Conservation (phyloP, 2,797 vertebrate species). For the Sparidentex hasta region DNA sequence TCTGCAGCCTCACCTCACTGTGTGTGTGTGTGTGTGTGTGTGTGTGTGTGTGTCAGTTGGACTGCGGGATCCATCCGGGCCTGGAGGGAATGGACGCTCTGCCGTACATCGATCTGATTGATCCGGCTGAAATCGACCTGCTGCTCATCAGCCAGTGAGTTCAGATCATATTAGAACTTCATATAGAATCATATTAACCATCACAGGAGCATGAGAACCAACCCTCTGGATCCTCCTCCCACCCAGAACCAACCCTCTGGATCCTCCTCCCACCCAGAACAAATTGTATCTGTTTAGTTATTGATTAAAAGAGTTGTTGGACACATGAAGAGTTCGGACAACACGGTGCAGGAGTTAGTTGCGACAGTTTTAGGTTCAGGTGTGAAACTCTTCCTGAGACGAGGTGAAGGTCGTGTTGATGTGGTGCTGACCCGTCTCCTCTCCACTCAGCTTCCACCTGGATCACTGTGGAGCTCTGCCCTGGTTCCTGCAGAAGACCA, state of each 20-base stretch:
- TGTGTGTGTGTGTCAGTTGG: slow-evolving; percentile 83
- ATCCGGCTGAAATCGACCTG: slow-evolving; percentile 96
- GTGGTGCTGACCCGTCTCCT: neutral
- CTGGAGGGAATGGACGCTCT: slow-evolving; percentile 97
- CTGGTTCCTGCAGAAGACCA: slow-evolving; percentile 98
- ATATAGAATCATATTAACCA: no score
- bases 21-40: neutral
- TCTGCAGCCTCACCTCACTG: neutral
- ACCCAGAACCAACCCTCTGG: no score
- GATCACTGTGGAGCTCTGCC: slow-evolving; percentile 97
- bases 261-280: no score
- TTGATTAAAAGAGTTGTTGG: no score
- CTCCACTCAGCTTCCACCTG: slow-evolving; percentile 91
- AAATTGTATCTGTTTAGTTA: no score
- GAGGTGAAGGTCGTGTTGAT: no score
- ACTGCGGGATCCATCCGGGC: slow-evolving; percentile 96
- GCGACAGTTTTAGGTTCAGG: no score
- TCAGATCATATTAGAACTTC: no score
- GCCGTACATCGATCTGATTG: slow-evolving; percentile 96
- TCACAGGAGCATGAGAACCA: neutral
- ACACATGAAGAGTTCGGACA: no score
- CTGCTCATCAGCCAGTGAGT: slow-evolving; percentile 98
- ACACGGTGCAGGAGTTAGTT: no score
- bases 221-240: neutral
- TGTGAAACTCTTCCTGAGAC: no score